Evolutionary conservation across 64 coral and sea anemone species (phyloP), one percentile per base, ranked within the genome.

Genomic region (Pocillopora verrucosa): DNA sequence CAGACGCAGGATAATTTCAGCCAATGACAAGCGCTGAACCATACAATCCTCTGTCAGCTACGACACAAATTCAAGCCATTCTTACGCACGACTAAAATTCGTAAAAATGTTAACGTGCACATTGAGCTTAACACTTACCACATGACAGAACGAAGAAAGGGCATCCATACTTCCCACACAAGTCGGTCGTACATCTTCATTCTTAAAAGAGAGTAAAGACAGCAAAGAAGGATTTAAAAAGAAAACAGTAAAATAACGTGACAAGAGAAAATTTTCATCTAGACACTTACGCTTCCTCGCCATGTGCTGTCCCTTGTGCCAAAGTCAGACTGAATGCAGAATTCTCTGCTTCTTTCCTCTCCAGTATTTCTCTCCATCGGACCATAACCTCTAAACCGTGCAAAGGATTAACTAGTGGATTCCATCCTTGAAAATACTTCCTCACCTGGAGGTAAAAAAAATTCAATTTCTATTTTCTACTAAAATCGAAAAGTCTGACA

Each of bases 141-240:
- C 13, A 98, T 88, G 36, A 87, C 86, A 22, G 90, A 76, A 56
- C 96, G 86, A 79, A 98, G 72, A 34, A 95, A 86, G 14, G 96
- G 96, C 96, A 98, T 98, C 96, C 93, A 89, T 9, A 98, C 91
- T 69, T 98, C 96, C 91, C 96, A 98, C 16, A 98, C 88, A 56
- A 98, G 60, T 80, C 89, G 87, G 57, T 98, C 96, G 35, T 98
- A 98, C 60, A 95, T 93, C 34, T 95, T 89, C 91, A 98, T 98
- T 69, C 96, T 98, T 38, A 60, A 76, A 60, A 61, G 79, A 51
- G 82, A 77, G 58, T 30, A 30, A 30, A 30, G 26, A 83, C 19
- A 36, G 15, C 20, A 77, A 20, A 88, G 34, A 72, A 26, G 2
- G 19, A 4, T 19, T 69, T 38, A 11, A 19, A 10, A 13, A 2